phyloP scores from a whole-genome alignment of 2,888 invertebrate genomes.

The Balanococcus diminutus region DNA sequence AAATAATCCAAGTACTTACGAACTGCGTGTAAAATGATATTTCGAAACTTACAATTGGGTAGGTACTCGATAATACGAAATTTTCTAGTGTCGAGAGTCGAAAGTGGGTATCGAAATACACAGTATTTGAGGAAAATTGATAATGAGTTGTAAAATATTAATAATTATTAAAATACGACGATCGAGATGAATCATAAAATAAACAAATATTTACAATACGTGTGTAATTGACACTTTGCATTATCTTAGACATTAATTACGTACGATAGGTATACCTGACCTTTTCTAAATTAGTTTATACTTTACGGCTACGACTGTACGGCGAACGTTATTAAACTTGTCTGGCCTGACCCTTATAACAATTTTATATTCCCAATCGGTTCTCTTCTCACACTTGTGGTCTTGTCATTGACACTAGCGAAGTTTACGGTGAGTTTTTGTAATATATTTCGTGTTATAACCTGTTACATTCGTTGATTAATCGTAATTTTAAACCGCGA shows the following conservation, averaged over 20 bases:
- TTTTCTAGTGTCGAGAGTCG: neutral
- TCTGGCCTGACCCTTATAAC: neutral
- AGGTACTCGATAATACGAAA: neutral
- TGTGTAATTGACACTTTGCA: neutral
- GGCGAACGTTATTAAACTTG: neutral
- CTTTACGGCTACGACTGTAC: neutral
- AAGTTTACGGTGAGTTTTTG: conserved; percentile 17
- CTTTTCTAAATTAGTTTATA: neutral
- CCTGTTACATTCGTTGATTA: conserved; percentile 16
- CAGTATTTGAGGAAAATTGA: conserved; percentile 20
- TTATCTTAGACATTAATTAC: neutral
- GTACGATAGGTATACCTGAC: neutral
- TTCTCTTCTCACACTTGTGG: neutral
- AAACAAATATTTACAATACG: neutral
- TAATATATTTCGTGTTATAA: conserved; percentile 26
- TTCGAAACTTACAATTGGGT: conserved; percentile 1
- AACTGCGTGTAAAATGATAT: neutral
- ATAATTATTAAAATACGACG: conserved; percentile 17
- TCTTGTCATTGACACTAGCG: conserved; percentile 30
- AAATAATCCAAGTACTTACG: neutral
- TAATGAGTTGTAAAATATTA: conserved; percentile 13
- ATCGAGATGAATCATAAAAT: conserved; percentile 11
- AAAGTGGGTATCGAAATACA: neutral
- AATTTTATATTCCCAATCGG: neutral
- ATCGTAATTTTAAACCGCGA: neutral